Evolutionary conservation across 2,888 invertebrate genomes (phyloP), one percentile per base, ranked within the genome.

Genomic region (Meandrusa payeni): DNA sequence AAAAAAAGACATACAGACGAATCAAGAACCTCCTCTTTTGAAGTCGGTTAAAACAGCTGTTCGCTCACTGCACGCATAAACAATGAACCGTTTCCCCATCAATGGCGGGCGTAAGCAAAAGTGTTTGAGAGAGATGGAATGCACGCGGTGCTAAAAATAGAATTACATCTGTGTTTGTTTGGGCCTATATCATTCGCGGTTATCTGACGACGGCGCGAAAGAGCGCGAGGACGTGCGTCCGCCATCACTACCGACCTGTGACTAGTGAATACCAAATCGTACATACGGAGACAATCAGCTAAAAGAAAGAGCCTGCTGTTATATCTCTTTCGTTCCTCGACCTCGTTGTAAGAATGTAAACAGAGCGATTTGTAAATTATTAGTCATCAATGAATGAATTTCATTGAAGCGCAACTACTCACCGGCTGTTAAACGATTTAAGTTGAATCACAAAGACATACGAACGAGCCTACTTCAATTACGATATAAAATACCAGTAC

Each of bases 161-260:
- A 58, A 56, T 55, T 64, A 66, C n/a, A n/a, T 59, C 69, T 59
- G 66, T 64, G 74, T 69, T 73, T 64, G 74, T 69, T 73, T 76
- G 79, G 67, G 72, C 81, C 68, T 79, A 83, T n/a, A n/a, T n/a
- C n/a, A 76, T 82, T 64, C 71, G 69, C 72, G 74, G 70, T 70
- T 69, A 65, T 61, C 55, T 61, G 67, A 61, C 47, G 73, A 73
- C 68, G 69, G 70, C 73, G 76, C 74, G 76, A 72, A 69, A 69
- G 74, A 76, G 75, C 76, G 76, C 76, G 68, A 66, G 66, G 68
- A 55, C 65, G 56, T 60, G 72, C 85, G 85, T 74, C 81, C 82
- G 79, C 81, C 86, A 85, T 86, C 86, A 85, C 86, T 78, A 85
- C 83, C 81, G 80, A 78, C 64, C 78, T 78, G 76, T 80, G 74